phyloP scores from a whole-genome alignment of 2,888 invertebrate species.

The Anthrax anthrax region DNA sequence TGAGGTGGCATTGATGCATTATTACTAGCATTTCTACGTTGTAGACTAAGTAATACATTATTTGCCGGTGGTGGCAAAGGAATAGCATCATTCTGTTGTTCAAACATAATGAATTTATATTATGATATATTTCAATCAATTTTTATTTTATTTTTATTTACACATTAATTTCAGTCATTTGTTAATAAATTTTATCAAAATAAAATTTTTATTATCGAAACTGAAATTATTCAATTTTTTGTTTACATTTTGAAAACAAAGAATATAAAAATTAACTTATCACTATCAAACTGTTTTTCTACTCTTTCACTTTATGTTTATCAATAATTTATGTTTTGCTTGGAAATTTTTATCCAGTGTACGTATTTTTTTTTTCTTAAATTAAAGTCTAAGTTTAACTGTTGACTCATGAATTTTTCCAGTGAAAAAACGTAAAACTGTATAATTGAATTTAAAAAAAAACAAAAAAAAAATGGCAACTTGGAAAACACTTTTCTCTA shows the following conservation, averaged over 20 bases:
- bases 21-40: slow-evolving; percentile 18
- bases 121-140: background rate
- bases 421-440: too few species aligned
- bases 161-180: background rate
- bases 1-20: slow-evolving; percentile 17
- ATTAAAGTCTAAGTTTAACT: too few species aligned
- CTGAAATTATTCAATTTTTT: background rate
- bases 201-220: too few species aligned
- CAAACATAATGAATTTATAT: slow-evolving; percentile 13
- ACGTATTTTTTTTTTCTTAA: too few species aligned
- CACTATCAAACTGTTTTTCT: background rate
- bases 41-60: slow-evolving; percentile 21
- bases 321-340: too few species aligned
- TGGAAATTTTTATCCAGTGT: too few species aligned
- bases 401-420: too few species aligned
- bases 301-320: too few species aligned
- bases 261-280: background rate
- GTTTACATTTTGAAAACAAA: background rate
- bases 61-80: slow-evolving; percentile 19
- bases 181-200: background rate
- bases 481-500: too few species aligned
- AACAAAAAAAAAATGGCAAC: too few species aligned
- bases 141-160: background rate
- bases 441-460: too few species aligned
- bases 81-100: slow-evolving; percentile 13